Base-by-base conservation (phyloP, 2,888 invertebrate genomes). In the Drosophila hamatofila region DNA sequence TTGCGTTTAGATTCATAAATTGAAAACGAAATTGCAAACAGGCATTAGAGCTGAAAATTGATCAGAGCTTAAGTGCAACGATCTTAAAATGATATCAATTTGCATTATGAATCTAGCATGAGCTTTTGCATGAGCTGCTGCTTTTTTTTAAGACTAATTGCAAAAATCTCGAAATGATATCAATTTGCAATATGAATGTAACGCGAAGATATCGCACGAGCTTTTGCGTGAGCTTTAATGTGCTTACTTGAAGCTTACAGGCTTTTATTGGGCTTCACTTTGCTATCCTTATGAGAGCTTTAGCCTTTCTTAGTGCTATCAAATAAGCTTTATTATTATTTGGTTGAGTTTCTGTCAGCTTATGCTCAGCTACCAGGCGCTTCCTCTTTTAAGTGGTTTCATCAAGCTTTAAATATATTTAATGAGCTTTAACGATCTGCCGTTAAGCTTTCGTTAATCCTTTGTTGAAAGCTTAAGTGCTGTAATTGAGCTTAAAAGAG, bases 1-100 rank as follows among this genome's bases (percentile, higher is more conserved):
- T 61, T 57, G 41, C 35, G 33, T 46, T 49, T 30, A 30, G 39
- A 27, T 39, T 21, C 39, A 41, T 41, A 30, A 41, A 51, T 35
- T 35, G 35, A 35, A 35, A 7, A 37, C 35, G 35, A 37, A 37
- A 37, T 33, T 33, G 52, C 52, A 16, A 16, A 1, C 39, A 39
- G 7, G 39, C 35, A 52, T 18, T 18, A n/a, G 48, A 27, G 35
- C 5, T 11, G 23, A 11, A 16, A 35, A 16, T 23, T 25, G 23
- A 35, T 35, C 5, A 54, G 12, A 33, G 14, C 14, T 12, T 12
- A 37, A 48, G 1, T 48, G 27, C n/a, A 39, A 3, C 9, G 14
- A n/a, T 39, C 42, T 23, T 16, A 2, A 3, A 14, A 8, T 25
- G 8, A 21, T 21, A n/a, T n/a, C 25, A 9, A 3, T 46, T 23